Conservation (phyloP, 1,140 invertebrate species). For the Euschistus heros region DNA sequence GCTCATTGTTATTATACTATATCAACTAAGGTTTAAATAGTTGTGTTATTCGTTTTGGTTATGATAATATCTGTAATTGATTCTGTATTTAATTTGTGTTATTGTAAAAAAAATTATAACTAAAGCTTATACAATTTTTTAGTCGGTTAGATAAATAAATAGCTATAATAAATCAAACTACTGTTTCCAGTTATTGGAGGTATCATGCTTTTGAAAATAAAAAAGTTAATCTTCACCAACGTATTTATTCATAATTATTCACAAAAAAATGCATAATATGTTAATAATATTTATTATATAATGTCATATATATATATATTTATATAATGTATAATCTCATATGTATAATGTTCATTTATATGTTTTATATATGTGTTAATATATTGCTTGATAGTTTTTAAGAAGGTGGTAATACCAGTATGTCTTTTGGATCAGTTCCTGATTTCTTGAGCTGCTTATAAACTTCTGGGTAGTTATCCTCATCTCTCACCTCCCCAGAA, state of each 20-base stretch:
- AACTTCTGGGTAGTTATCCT: slow-evolving; percentile 29
- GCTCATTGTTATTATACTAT: slow-evolving; percentile 11
- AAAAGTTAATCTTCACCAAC: slow-evolving; percentile 13
- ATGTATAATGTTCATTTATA: not conserved
- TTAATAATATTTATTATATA: not conserved
- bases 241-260: slow-evolving; percentile 13
- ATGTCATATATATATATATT: not conserved
- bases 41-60: too few species aligned
- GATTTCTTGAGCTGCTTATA: slow-evolving; percentile 30
- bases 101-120: not conserved
- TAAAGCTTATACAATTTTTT: not conserved
- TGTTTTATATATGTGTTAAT: not conserved
- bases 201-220: slow-evolving; percentile 15
- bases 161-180: not conserved
- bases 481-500: slow-evolving; percentile 26
- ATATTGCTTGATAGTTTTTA: slow-evolving; percentile 1
- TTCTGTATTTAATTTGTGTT: not conserved
- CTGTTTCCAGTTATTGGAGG: not conserved
- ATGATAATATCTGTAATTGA: too few species aligned
- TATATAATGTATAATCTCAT: not conserved
- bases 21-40: not conserved
- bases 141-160: not conserved
- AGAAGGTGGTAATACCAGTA: slow-evolving; percentile 27
- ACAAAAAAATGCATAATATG: slow-evolving; percentile 7
- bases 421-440: slow-evolving; percentile 28